These are phyloP conservation scores for Antheraea yamamai DNA, from an alignment of 2,888 invertebrate species.

Conservation along the genomic window DNA sequence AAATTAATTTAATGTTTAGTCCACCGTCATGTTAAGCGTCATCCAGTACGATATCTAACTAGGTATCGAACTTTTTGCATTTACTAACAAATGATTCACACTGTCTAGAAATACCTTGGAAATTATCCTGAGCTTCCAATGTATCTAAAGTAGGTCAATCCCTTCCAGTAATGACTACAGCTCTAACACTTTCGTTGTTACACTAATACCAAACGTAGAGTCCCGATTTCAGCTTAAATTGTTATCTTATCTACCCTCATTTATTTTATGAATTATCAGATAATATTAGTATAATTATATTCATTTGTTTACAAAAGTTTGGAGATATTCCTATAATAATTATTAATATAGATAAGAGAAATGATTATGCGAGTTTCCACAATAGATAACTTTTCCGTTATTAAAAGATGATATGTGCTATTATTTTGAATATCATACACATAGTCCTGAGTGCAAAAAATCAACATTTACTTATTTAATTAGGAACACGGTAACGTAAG, in stretches of 20 bases:
- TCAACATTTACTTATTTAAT: no score
- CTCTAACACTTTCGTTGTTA: constrained; percentile 33
- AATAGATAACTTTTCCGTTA: no score
- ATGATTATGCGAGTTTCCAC: no score
- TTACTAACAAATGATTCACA: background rate
- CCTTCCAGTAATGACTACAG: constrained; percentile 35
- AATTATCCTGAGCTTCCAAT: constrained; percentile 27
- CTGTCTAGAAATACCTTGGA: background rate
- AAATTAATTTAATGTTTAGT: background rate
- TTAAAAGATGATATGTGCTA: background rate
- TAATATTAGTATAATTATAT: background rate
- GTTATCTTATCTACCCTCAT: constrained; percentile 1
- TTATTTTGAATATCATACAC: background rate
- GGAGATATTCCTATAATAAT: background rate
- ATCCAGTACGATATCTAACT: background rate
- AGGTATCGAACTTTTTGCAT: background rate
- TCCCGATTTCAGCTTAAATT: background rate
- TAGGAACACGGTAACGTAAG: no score
- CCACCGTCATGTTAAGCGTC: background rate
- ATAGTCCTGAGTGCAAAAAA: background rate
- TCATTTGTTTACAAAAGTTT: background rate
- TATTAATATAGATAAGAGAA: no score
- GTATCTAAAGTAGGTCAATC: constrained; percentile 35
- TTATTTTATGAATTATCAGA: background rate
- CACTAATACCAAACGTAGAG: constrained; percentile 5